Evolutionary conservation across 2,797 vertebrate species (phyloP), one percentile per base, ranked within the genome.

Genomic region (Clarias laeviceps): DNA sequence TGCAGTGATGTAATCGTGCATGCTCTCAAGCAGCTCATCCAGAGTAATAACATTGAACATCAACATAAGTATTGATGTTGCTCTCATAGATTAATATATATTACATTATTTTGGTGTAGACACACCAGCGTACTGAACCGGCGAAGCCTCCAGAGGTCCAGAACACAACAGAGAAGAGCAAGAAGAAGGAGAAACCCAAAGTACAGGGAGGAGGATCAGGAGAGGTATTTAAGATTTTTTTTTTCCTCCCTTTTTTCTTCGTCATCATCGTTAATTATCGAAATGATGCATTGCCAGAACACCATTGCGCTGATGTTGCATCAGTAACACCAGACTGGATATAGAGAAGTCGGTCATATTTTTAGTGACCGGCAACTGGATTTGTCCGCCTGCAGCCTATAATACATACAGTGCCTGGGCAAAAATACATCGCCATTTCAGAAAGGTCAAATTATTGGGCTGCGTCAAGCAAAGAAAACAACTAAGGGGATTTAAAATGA

Each of bases 111-210:
- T 54, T 54, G 50, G 50, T 14, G 50, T 54, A 50, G 45, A 54
- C 32, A 72, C 54, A 34, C 3, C 64, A 86, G 82, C 64, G 15
- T 32, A 37, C 77, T 24, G 79, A 85, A 15, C 88, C 93, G 90
- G 85, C 64, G 32, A 64, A 68, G 17, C n/a, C 87, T 20, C 57
- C 64, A 0, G 85, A 89, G 0, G 45, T 81, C 32, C 94, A 91
- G 27, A 80, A 64, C 88, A 3, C 91, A 65, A 83, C n/a, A 80
- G 93, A 93, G 32, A 87, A 82, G 76, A 93, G 82, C 88, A 94
- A 94, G 85, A 92, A 94, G 87, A 90, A 93, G 73, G 92, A 94
- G 87, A 94, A 94, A 57, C 89, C 87, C 73, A 92, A 94, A 0
- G 90, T 76, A 82, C 37, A 79, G 1, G 89, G 82, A 88, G 70